Evolutionary conservation across 2,888 invertebrate species (phyloP), one percentile per base, ranked within the genome.

Genomic region (Drosophila niveifrons): DNA sequence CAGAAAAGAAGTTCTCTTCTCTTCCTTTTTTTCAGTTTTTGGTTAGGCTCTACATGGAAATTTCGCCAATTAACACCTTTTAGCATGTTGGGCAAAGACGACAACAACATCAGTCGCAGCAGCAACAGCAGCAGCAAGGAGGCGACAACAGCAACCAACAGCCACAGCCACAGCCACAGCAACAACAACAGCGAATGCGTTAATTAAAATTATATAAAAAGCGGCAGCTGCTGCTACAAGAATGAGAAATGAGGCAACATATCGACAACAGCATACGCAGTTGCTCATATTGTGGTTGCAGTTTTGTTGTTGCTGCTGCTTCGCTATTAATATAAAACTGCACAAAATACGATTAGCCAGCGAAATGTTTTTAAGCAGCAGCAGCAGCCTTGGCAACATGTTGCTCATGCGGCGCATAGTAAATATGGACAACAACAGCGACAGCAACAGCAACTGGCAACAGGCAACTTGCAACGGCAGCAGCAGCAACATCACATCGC

Each of bases 61-160:
- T 90, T 91, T 90, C 90, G 90, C 90, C 91, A 90, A 90, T 90
- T 90, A 90, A 90, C 91, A 90, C 90, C 91, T 91, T 90, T 87
- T 88, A 90, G 88, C 91, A 84, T 90, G 91, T 90, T 91, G 79
- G 64, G 70, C 80, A 80, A 82, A 80, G 82, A 76, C 79, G 73
- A 75, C 82, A 71, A 80, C 80, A 66, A 62, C 76, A 73, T 29
- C 80, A 75, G 57, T 67, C 62, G 13, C 75, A 52, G 17, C 39
- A 63, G 17, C 55, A 67, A 10, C 66, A 68, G 28, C 67, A 69
- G 43, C 66, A 77, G 73, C 62, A 56, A 61, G 69, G 57, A 76
- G 58, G 70, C 86, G 72, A 75, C 87, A 72, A 68, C 75, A 64
- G 62, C 67, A 62, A 6, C 23, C 75, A 52, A 18, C 39, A 63